Evolutionary conservation across 1,140 invertebrate genomes (phyloP).

Genomic region (Sinonovacula constricta): DNA sequence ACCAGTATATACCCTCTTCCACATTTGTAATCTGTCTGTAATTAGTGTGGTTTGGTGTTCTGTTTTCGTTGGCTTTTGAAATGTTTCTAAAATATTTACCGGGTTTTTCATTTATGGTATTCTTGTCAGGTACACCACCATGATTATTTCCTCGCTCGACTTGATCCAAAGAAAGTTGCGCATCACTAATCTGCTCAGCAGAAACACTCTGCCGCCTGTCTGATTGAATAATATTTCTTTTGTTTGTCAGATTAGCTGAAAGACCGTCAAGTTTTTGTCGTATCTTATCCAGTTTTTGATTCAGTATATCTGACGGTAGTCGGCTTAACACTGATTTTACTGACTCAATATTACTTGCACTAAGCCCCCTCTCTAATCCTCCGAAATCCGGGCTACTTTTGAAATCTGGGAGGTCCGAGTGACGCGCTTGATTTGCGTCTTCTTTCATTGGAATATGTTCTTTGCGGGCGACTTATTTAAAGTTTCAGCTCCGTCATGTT

Average conservation of each 20-base stretch:
- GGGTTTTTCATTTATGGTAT: no score
- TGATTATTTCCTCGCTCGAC: conserved; percentile 7
- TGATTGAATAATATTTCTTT: conserved; percentile 28
- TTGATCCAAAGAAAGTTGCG: no score
- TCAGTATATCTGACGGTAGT: conserved; percentile 22
- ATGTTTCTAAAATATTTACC: no score
- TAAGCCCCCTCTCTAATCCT: conserved; percentile 34
- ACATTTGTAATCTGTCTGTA: neutral
- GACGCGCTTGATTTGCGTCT: conserved; percentile 34
- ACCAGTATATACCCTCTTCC: conserved; percentile 85
- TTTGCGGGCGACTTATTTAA: neutral
- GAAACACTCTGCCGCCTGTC: conserved; percentile 4
- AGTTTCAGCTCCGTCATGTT: neutral
- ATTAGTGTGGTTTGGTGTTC: neutral
- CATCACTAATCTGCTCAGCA: no score
- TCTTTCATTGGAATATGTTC: conserved; percentile 12
- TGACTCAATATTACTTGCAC: conserved; percentile 33
- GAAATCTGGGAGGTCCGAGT: conserved; percentile 13
- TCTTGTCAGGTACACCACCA: conserved; percentile 10
- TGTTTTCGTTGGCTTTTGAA: conserved; percentile 6
- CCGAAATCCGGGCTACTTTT: conserved; percentile 11
- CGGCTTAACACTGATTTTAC: conserved; percentile 26
- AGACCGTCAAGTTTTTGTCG: conserved; percentile 19
- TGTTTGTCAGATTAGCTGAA: conserved; percentile 34
- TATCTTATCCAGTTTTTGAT: conserved; percentile 19